A percentile compares a stretch with the other conserved stretches of the same genome.
These are phyloP conservation scores for Mesocricetus auratus DNA, from an alignment of 2,113 vertebrate species.

Conservation along the genomic window DNA sequence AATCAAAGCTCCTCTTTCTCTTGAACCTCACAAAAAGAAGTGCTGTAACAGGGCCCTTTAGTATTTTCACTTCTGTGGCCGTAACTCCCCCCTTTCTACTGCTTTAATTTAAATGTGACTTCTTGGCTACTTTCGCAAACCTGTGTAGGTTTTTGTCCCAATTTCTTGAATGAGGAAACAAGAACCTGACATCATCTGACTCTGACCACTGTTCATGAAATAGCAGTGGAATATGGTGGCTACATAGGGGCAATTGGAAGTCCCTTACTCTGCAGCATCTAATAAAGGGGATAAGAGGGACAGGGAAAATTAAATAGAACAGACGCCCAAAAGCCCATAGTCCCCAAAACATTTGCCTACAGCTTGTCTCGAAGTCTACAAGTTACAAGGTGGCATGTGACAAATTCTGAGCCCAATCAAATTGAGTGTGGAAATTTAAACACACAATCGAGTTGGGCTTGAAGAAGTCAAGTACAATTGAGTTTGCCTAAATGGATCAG, in stretches of 20 bases:
- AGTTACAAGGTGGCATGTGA: conserved; percentile 60
- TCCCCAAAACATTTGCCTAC: background rate
- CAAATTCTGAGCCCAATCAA: conserved; percentile 74
- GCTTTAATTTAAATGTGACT: background rate
- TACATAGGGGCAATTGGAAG: background rate
- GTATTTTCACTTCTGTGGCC: background rate
- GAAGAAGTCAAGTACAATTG: conserved; percentile 75
- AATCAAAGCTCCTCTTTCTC: background rate
- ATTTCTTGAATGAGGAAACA: background rate
- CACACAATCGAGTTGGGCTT: conserved; percentile 67
- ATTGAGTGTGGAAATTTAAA: conserved; percentile 76
- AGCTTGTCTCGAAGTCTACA: conserved; percentile 39
- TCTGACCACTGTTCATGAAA: background rate
- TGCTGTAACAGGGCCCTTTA: background rate
- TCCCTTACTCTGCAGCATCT: background rate
- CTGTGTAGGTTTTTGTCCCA: background rate
- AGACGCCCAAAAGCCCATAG: background rate
- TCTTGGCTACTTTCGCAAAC: background rate
- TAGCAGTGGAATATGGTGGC: background rate
- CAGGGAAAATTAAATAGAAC: background rate
- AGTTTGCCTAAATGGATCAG: conserved; percentile 79
- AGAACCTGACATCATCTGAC: background rate
- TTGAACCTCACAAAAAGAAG: background rate
- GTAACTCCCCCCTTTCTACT: background rate
- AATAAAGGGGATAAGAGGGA: background rate